These are phyloP conservation scores for Lasioglossum morio DNA, from an alignment of 2,888 invertebrate genomes.

Conservation along the genomic window DNA sequence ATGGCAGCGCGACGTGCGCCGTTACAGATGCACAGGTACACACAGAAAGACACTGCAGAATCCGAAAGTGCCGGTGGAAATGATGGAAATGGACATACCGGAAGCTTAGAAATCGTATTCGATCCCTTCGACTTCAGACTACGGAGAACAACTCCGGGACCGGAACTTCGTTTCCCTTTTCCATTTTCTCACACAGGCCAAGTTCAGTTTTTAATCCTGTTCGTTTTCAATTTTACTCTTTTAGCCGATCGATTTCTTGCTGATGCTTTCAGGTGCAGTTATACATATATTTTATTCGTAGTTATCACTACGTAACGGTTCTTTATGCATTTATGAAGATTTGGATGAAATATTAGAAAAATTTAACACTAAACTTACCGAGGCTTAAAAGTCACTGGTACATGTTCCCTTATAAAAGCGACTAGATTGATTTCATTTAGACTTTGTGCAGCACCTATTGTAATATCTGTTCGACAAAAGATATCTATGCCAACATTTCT, in stretches of 20 bases:
- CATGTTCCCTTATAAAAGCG: no score
- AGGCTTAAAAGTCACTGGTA: no score
- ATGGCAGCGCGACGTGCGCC: background rate
- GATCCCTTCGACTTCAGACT: constrained; percentile 25
- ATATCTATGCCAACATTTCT: no score
- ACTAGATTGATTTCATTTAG: no score
- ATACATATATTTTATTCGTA: no score
- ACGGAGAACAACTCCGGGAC: constrained; percentile 2
- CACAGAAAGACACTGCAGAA: constrained; percentile 11
- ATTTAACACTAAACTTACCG: no score
- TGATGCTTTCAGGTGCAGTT: background rate
- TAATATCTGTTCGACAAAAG: no score
- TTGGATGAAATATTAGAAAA: no score
- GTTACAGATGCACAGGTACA: background rate
- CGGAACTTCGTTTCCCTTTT: constrained; percentile 5
- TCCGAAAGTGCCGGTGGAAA: constrained; percentile 55
- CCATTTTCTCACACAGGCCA: constrained; percentile 22
- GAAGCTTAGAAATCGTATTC: constrained; percentile 58
- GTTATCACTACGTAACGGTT: no score
- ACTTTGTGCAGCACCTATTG: no score
- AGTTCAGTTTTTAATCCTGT: constrained; percentile 37
- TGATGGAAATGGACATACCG: constrained; percentile 59
- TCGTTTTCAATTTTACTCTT: constrained; percentile 9
- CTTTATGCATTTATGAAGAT: no score
- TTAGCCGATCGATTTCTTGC: background rate